phyloP scores from a whole-genome alignment of 2,113 vertebrate species.

The Falco punctatus region DNA sequence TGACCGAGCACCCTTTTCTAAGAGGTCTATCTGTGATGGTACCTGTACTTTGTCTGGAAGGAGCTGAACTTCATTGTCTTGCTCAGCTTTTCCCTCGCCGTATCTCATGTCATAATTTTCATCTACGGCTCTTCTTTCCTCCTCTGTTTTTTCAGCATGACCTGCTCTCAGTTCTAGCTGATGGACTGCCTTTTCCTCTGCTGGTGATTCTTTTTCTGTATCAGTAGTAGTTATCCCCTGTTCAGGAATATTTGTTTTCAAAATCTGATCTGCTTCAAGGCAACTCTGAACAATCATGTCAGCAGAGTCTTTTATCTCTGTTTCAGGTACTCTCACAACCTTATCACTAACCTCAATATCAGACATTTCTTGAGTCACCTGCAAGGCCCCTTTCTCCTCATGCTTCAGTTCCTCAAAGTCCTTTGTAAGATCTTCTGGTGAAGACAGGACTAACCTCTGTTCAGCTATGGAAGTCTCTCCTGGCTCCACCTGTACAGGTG shows the following conservation, averaged over 20 bases:
- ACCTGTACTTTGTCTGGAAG: conserved; percentile 42
- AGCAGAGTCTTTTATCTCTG: conserved; percentile 20
- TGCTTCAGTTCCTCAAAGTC: conserved; percentile 92
- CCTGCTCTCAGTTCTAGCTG: conserved; percentile 42
- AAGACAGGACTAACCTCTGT: conserved; percentile 86
- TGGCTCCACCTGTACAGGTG: conserved; percentile 42
- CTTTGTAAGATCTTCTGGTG: conserved; percentile 95
- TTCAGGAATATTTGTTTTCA: conserved; percentile 63
- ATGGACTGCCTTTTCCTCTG: conserved; percentile 60
- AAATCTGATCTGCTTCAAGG: conserved; percentile 34
- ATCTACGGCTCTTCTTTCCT: conserved; percentile 73
- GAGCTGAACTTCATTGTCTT: conserved; percentile 56
- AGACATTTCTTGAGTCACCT: conserved; percentile 16
- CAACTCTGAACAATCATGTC: background rate
- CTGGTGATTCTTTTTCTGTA: conserved; percentile 61
- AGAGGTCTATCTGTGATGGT: background rate
- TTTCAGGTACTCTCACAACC: conserved; percentile 10
- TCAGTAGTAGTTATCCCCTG: conserved; percentile 68
- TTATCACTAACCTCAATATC: conserved; percentile 3
- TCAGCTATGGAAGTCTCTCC: conserved; percentile 69
- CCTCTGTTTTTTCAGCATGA: conserved; percentile 70
- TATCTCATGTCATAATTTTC: conserved; percentile 70
- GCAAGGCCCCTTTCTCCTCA: conserved; percentile 75
- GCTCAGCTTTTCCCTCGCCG: conserved; percentile 33
- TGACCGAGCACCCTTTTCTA: background rate